These are phyloP conservation scores for Euproctis similis DNA, from an alignment of 2,888 invertebrate species.

Conservation along the genomic window DNA sequence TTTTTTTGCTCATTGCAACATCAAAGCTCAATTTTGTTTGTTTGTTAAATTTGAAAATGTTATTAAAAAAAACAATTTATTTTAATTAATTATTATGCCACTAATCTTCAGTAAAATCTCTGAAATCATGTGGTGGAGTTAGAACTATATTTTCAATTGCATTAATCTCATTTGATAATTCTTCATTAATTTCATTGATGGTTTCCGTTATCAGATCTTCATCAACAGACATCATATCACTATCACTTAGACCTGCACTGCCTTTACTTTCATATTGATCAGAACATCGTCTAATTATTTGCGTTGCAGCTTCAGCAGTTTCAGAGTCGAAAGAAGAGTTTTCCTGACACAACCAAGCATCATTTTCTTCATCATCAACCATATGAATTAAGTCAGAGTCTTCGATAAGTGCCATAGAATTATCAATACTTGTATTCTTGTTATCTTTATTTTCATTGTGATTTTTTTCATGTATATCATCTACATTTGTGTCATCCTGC, in stretches of 20 bases:
- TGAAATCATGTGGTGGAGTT: conserved; percentile 50
- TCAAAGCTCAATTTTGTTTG: too few species aligned
- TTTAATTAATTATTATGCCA: too few species aligned
- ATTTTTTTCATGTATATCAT: conserved; percentile 13
- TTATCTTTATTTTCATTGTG: not conserved
- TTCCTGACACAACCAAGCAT: not conserved
- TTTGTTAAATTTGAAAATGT: too few species aligned
- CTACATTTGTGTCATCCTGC: conserved; percentile 9
- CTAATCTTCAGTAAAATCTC: too few species aligned
- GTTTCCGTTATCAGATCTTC: conserved; percentile 48
- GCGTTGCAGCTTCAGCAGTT: conserved; percentile 52
- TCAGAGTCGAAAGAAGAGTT: conserved; percentile 28
- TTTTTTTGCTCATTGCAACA: not conserved
- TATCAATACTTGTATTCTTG: not conserved
- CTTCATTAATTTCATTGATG: conserved; percentile 45
- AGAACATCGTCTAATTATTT: conserved; percentile 47
- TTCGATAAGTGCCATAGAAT: too few species aligned
- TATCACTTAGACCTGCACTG: conserved; percentile 8
- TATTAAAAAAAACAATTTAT: too few species aligned
- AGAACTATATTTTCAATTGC: conserved; percentile 36
- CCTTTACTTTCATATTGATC: conserved; percentile 3
- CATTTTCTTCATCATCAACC: too few species aligned
- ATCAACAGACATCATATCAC: conserved; percentile 34
- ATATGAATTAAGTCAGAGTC: too few species aligned
- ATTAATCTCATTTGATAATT: conserved; percentile 21